Percentiles rank a stretch among this genome's conserved stretches.
Evolutionary conservation across 2,797 vertebrate genomes (phyloP).

Genomic region (Ibycter americanus): DNA sequence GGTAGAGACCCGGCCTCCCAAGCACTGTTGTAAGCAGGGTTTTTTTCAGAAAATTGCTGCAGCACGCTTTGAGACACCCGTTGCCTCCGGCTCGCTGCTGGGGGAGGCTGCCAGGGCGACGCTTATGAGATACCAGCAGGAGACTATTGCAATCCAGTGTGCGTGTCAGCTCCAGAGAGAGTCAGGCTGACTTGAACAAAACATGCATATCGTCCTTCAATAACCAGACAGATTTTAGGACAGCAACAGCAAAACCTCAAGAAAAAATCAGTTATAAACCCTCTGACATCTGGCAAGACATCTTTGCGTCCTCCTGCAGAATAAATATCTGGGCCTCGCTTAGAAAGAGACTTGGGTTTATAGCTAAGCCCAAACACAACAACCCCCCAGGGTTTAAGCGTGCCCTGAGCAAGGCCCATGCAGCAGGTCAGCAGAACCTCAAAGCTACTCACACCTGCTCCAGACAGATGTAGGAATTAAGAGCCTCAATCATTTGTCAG

Average conservation of each 20-base stretch:
- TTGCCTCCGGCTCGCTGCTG: neutral
- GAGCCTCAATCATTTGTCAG: neutral
- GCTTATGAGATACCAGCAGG: neutral
- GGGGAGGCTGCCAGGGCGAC: neutral
- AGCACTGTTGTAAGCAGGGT: accelerated
- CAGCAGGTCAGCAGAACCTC: neutral
- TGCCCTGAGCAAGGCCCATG: neutral
- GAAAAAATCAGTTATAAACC: neutral
- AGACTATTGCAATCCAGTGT: neutral
- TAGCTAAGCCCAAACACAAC: neutral
- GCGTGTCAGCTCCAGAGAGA: neutral
- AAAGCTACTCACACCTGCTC: neutral
- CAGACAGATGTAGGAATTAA: neutral
- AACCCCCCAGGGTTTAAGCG: neutral
- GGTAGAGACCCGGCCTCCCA: neutral
- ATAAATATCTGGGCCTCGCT: neutral
- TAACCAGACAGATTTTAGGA: neutral
- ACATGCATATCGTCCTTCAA: accelerated
- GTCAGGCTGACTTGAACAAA: neutral
- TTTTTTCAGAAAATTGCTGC: neutral
- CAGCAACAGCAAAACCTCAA: neutral
- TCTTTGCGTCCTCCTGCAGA: neutral
- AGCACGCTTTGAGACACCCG: accelerated
- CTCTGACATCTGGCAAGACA: neutral
- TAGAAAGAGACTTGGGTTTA: neutral